phyloP scores from a whole-genome alignment of 2,888 invertebrate species.

The Panzeria rudis region DNA sequence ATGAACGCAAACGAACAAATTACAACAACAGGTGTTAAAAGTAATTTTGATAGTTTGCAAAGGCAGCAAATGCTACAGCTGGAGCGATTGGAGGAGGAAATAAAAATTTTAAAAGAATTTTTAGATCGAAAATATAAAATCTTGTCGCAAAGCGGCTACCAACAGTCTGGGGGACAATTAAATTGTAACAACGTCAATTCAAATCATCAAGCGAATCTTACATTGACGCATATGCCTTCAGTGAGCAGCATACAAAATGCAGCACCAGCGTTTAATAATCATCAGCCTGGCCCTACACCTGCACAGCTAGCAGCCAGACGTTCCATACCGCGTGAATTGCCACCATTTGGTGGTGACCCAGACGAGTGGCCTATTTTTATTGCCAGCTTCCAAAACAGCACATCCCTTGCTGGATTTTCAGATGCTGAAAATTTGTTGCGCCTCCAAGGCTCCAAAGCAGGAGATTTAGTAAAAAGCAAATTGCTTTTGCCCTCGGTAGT shows the following conservation, averaged over 20 bases:
- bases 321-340: constrained; percentile 6
- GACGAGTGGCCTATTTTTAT: constrained; percentile 48
- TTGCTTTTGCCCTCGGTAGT: too few relatives aligned
- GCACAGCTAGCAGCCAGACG: constrained; percentile 35
- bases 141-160: neutral
- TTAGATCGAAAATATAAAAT: constrained; percentile 31
- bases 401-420: constrained; percentile 17
- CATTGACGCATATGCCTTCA: too few relatives aligned
- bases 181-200: too few relatives aligned
- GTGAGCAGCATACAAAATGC: too few relatives aligned
- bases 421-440: constrained; percentile 32
- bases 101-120: constrained; percentile 30
- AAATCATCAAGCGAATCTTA: too few relatives aligned
- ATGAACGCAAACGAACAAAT: neutral
- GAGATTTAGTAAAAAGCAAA: neutral
- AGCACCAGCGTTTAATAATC: too few relatives aligned
- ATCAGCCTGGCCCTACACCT: neutral
- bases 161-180: too few relatives aligned
- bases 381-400: constrained; percentile 43
- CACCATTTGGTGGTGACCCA: constrained; percentile 28
- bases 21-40: too few relatives aligned
- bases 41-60: neutral
- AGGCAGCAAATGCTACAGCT: constrained; percentile 27
- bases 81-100: constrained; percentile 21
- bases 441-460: constrained; percentile 12